Conservation (phyloP, 2,888 invertebrate species). For the Lamellibrachia columna region DNA sequence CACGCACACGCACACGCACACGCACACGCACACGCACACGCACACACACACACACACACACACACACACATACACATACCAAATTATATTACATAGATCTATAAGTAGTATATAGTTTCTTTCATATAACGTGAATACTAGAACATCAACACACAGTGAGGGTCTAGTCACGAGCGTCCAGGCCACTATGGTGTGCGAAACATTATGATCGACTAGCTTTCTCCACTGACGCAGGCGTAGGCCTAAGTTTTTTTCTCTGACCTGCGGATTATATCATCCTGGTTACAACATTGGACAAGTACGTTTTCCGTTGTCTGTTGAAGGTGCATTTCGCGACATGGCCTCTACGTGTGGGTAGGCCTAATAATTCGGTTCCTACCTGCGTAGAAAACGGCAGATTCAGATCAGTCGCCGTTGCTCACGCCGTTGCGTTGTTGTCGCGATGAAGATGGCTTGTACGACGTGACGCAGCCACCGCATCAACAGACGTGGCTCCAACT, state of each 20-base stretch:
- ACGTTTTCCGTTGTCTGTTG: background rate
- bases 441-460: background rate
- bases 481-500: background rate
- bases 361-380: background rate
- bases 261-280: no score
- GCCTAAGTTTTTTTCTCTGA: no score
- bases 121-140: background rate
- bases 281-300: background rate
- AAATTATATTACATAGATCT: background rate
- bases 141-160: background rate
- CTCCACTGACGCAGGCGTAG: no score
- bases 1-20: background rate
- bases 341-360: background rate
- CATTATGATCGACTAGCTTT: no score
- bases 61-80: background rate
- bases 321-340: background rate
- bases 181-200: no score
- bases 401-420: background rate
- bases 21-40: background rate
- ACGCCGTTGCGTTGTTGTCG: background rate
- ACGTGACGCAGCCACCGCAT: background rate
- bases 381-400: background rate
- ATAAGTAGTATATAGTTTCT: no score
- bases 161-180: background rate
- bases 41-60: background rate